Base-by-base conservation (phyloP, 1,140 invertebrate genomes). In the Luehdorfia chinensis region DNA sequence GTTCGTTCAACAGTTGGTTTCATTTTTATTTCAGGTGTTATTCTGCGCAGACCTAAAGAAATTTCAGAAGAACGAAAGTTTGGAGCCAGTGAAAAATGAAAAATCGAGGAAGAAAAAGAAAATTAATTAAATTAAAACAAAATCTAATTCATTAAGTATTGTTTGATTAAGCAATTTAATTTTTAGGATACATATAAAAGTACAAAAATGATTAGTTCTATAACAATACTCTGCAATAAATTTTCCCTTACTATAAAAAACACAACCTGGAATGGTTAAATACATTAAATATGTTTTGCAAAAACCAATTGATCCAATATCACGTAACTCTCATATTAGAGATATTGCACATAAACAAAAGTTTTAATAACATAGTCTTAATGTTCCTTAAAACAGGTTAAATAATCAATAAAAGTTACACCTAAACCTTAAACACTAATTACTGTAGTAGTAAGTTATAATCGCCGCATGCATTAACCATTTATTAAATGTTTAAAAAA, bases 11-110 rank as follows among this genome's bases (percentile, higher is more conserved):
- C n/a, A n/a, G 23, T 36, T 18, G 8, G 31, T 33, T 32, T 43
- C 46, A 41, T 53, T 60, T 52, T 34, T 52, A 49, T 88, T 90
- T 11, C 62, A 94, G 92, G 89, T 94, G n/a, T 69, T 94, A 13
- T 94, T 94, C 78, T 92, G 92, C 79, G 91, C 92, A 25, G 92
- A 94, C 76, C 80, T 94, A 58, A 93, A 91, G 75, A 91, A 92
- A 75, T 93, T 93, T 59, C 87, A 91, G 83, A 64, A 66, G 30
- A 66, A 57, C 9, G 59, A 59, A 11, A 47, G 37, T 4, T 32
- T 46, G 13, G 31, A 50, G 68, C 39, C 16, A 4, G 43, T 53
- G 13, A 37, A 53, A 19, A 36, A 18, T 30, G 28, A 65, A 57
- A 67, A 83, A 73, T 55, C 75, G 55, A 66, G 75, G 60, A 53